Percentiles rank a stretch among this genome's conserved stretches.
These are phyloP conservation scores for Catamblyrhynchus diadema DNA, from an alignment of 2,797 vertebrate species.

Conservation along the genomic window DNA sequence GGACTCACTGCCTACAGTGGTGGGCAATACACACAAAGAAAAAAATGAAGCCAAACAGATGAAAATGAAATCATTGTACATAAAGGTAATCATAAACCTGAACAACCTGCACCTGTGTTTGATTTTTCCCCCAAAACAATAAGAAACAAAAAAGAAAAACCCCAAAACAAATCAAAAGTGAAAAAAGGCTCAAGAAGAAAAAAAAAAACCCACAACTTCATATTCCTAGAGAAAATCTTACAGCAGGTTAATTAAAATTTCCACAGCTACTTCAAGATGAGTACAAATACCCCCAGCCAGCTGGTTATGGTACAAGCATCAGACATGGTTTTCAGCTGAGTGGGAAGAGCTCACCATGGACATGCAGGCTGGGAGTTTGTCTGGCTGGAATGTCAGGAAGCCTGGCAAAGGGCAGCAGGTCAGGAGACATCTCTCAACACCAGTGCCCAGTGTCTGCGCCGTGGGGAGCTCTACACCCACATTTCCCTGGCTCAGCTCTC, in stretches of 20 bases:
- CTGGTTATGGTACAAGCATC: neutral
- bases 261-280: constrained; percentile 49
- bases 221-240: constrained; percentile 48
- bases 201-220: neutral
- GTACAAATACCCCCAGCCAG: neutral
- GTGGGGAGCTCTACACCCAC: neutral
- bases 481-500: accelerated
- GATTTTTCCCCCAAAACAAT: constrained; percentile 29
- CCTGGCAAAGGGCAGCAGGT: neutral
- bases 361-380: neutral
- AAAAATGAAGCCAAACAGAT: constrained; percentile 73
- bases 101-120: constrained; percentile 59
- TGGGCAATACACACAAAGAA: constrained; percentile 84
- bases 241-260: constrained; percentile 40
- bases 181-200: constrained; percentile 15
- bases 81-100: constrained; percentile 61
- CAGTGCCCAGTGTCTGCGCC: accelerated
- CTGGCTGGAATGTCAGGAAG: neutral
- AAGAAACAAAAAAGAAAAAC: constrained; percentile 44
- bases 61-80: constrained; percentile 73
- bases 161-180: constrained; percentile 25
- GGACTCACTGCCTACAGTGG: constrained; percentile 85
- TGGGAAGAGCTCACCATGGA: neutral
- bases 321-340: neutral
- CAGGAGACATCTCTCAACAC: neutral